Conservation (phyloP, 2,797 vertebrate genomes). For the Lagodon rhomboides region DNA sequence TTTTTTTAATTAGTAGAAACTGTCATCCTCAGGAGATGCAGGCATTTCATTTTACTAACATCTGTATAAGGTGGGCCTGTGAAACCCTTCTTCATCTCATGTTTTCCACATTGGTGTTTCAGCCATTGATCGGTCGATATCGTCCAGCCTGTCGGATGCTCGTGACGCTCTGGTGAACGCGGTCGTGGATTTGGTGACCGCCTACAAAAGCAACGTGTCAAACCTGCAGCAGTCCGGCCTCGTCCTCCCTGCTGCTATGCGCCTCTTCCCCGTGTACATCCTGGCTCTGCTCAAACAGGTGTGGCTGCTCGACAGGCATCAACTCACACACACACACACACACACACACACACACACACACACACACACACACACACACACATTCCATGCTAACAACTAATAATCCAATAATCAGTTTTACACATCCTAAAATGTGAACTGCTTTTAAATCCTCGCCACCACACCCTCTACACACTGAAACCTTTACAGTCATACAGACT, state of each 20-base stretch:
- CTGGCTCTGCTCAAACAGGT: slow-evolving; percentile 98
- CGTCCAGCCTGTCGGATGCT: slow-evolving; percentile 94
- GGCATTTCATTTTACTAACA: neutral
- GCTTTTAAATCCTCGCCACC: neutral
- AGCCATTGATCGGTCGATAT: slow-evolving; percentile 95
- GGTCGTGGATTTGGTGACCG: slow-evolving; percentile 90
- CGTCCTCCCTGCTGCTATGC: slow-evolving; percentile 89
- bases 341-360: neutral
- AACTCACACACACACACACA: neutral
- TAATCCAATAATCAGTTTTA: neutral
- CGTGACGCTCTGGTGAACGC: slow-evolving; percentile 96
- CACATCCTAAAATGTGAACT: neutral
- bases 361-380: neutral
- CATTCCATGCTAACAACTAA: neutral
- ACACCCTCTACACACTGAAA: slow-evolving; percentile 6
- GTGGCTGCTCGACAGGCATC: neutral
- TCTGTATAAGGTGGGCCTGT: too few relatives aligned
- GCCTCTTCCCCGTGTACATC: slow-evolving; percentile 94
- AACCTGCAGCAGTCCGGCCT: slow-evolving; percentile 91
- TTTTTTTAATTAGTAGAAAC: neutral
- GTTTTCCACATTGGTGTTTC: neutral
- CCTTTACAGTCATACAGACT: slow-evolving; percentile 9
- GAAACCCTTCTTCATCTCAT: too few relatives aligned
- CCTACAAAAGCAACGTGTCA: slow-evolving; percentile 91
- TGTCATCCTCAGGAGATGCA: neutral